Base-by-base conservation (phyloP, 2,797 vertebrate species). In the Taenioides sp. region DNA sequence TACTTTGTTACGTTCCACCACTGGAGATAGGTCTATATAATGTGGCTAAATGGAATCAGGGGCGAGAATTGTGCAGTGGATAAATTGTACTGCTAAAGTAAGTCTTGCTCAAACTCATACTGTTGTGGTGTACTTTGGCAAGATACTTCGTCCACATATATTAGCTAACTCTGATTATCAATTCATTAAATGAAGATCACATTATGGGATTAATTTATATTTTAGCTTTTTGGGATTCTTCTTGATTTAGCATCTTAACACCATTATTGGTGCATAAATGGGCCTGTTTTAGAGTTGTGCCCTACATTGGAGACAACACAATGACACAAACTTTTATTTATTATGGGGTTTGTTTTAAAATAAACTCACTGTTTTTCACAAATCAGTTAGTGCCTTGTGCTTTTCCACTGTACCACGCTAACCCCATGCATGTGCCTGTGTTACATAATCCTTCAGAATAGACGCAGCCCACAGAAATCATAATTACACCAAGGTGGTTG, bases 381-480 rank as follows among this genome's bases (percentile, higher is more conserved):
- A 57, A 14, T 23, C n/a, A 57, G 9, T 11, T 11, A 25, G 22
- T 23, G 18, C 61, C 34, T 11, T 43, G 34, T 23, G 61, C 20
- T 7, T 14, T 2, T 61, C 61, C 1, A 43, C 31, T 63, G 59
- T 37, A 61, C 34, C 61, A 59, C 61, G 23, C 43, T 37, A 12
- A 31, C 59, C 60, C 60, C 60, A 18, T 40, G 34, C 34, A 40
- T 40, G 20, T 37, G 34, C n/a, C 12, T 18, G 22, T n/a, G 75
- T 90, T 88, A 80, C 72, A 70, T 85, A 88, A 88, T 69, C 74
- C 70, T 74, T 67, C 50, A 65, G 40, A 72, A 71, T 59, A 55
- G 65, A 68, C 65, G 66, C 70, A 77, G 78, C 71, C 70, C 74
- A 71, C 65, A 80, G 76, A 72, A 77, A 65, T 82, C 64, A 77